Conservation (phyloP, 2,113 vertebrate genomes). For the Mesitornis unicolor region DNA sequence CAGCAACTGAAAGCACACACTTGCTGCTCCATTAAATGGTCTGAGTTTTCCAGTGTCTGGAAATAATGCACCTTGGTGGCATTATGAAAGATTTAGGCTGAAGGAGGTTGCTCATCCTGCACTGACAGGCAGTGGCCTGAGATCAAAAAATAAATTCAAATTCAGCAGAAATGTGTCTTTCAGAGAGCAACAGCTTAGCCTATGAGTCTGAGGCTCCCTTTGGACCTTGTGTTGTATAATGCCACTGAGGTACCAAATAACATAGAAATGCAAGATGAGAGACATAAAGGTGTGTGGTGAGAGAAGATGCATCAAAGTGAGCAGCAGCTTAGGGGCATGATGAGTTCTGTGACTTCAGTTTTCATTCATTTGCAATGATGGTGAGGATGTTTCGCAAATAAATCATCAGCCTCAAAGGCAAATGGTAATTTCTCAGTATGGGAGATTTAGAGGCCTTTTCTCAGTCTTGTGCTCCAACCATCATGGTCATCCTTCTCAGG, state of each 20-base stretch:
- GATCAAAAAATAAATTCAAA: not conserved
- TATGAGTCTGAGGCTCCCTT: not conserved
- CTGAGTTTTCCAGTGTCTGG: not conserved
- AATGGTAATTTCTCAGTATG: not conserved
- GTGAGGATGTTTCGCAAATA: not conserved
- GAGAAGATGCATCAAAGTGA: not conserved
- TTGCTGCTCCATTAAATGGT: not conserved
- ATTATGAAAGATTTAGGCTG: not conserved
- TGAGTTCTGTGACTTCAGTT: not conserved
- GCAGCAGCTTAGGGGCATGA: not conserved
- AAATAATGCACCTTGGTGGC: not conserved
- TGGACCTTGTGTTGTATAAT: not conserved
- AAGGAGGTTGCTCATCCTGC: not conserved
- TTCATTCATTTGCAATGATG: not conserved
- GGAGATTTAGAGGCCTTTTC: not conserved
- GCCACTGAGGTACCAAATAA: not conserved
- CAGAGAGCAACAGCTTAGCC: not conserved
- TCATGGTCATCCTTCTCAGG: not conserved
- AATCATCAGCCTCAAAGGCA: not conserved
- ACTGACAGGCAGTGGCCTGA: not conserved
- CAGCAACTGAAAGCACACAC: not conserved
- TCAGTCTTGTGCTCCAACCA: not conserved
- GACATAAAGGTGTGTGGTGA: not conserved
- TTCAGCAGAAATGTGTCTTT: not conserved
- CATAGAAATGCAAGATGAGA: not conserved